A percentile compares a stretch with the other conserved stretches of the same genome.
Conservation (phyloP, 1,140 invertebrate species). For the Drosophila seguyi region DNA sequence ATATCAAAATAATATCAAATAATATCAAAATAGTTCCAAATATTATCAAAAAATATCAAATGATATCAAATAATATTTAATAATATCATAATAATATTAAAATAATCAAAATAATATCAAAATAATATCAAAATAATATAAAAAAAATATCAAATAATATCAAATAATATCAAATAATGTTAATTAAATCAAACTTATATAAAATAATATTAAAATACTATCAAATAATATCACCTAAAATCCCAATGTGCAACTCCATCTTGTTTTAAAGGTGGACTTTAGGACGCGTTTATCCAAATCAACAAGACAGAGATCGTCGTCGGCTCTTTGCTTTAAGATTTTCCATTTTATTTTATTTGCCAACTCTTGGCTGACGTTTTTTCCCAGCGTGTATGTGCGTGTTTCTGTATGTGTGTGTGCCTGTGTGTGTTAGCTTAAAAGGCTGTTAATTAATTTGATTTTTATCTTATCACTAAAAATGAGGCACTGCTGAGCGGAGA, state of each 20-base stretch:
- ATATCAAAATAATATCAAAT: no score
- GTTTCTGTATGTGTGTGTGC: neutral
- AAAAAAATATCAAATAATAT: no score
- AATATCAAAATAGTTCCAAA: no score
- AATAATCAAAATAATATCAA: no score
- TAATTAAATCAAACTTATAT: no score
- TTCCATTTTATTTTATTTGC: neutral
- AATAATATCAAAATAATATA: neutral
- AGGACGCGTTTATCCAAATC: neutral
- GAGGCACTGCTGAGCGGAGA: conserved; percentile 59
- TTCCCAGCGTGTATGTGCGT: conserved; percentile 8
- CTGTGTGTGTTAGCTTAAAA: conserved; percentile 44
- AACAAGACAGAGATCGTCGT: neutral
- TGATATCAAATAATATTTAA: no score
- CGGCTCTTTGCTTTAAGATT: conserved; percentile 2
- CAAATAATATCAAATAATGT: no score
- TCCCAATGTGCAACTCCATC: neutral
- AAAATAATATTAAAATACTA: no score
- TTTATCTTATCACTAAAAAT: conserved; percentile 73
- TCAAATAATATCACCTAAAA: no score
- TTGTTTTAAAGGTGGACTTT: conserved; percentile 18
- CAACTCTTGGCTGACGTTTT: conserved; percentile 17
- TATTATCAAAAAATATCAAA: no score
- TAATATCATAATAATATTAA: no score
- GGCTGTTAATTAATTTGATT: conserved; percentile 75